These are phyloP conservation scores for Orchestia grillus DNA, from an alignment of 1,140 invertebrate species.

Conservation along the genomic window DNA sequence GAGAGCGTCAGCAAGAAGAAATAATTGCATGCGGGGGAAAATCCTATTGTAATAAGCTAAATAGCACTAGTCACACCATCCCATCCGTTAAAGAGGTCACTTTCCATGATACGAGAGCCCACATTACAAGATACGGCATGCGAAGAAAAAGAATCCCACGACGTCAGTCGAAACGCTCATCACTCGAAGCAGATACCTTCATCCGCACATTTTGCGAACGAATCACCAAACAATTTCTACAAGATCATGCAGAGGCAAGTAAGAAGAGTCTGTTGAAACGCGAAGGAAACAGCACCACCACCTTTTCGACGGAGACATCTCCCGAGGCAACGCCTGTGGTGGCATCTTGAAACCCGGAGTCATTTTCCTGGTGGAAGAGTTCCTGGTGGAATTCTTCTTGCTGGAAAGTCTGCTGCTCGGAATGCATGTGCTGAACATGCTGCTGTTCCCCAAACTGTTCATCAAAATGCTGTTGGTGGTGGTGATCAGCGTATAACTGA, in stretches of 20 bases:
- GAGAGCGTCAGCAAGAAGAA: not conserved
- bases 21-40: not conserved
- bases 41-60: not conserved
- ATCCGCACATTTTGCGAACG: not conserved
- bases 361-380: not conserved
- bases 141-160: not conserved
- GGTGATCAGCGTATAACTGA: not conserved
- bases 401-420: not conserved
- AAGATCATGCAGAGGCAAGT: conserved; percentile 9
- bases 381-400: not conserved
- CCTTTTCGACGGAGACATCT: not conserved
- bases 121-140: not conserved
- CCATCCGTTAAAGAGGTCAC: not conserved
- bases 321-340: not conserved
- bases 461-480: not conserved
- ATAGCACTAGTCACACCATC: not conserved
- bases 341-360: conserved; percentile 12
- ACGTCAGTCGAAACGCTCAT: not conserved
- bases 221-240: not conserved
- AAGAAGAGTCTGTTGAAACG: conserved; percentile 14
- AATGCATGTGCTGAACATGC: not conserved
- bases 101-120: not conserved
- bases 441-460: not conserved
- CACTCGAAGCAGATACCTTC: not conserved
- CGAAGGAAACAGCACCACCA: not conserved